Evolutionary conservation across 2,113 vertebrate genomes (phyloP), one percentile per base, ranked within the genome.

Genomic region (Uropsilus gracilis): DNA sequence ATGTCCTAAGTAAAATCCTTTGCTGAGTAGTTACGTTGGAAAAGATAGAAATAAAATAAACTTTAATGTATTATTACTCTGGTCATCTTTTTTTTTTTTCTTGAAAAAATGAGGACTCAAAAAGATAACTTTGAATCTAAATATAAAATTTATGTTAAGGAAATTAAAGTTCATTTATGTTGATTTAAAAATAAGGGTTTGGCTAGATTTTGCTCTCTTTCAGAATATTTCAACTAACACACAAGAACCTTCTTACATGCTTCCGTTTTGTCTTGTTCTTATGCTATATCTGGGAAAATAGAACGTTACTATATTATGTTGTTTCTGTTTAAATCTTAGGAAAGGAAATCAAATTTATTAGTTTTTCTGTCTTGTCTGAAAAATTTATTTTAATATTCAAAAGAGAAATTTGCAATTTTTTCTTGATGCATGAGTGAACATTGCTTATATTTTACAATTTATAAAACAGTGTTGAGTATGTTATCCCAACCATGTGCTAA

Each of bases 1-100:
- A 92, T 85, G 55, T 12, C 22, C 24, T 80, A 72, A 95, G 89
- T 93, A 81, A 93, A 96, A 85, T 50, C 8, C 13, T 68, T 72
- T 73, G 68, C 42, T 53, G 53, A 89, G 76, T 22, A 87, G n/a
- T 50, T 86, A 96, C 93, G 44, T 91, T 81, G 57, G 32, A 84
- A 96, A 82, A 86, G 24, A 87, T 13, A 83, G 39, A 84, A 88
- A 94, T 73, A 53, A 66, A 63, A 37, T 64, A 22, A 89, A 77
- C 66, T 91, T 75, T n/a, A 86, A 89, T 78, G 6, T 68, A 61
- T 34, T 86, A 24, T 32, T 20, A 26, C 1, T 53, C 39, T 20
- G 6, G 73, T 57, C 6, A 64, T 16, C 8, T 22, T 53, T 20
- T 46, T 53, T 20, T 46, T 37, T 59, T 76, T 68, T 0, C n/a